Percentiles rank a stretch among this genome's conserved stretches.
phyloP scores from a whole-genome alignment of 2,113 vertebrate species.

The Trichechus manatus region DNA sequence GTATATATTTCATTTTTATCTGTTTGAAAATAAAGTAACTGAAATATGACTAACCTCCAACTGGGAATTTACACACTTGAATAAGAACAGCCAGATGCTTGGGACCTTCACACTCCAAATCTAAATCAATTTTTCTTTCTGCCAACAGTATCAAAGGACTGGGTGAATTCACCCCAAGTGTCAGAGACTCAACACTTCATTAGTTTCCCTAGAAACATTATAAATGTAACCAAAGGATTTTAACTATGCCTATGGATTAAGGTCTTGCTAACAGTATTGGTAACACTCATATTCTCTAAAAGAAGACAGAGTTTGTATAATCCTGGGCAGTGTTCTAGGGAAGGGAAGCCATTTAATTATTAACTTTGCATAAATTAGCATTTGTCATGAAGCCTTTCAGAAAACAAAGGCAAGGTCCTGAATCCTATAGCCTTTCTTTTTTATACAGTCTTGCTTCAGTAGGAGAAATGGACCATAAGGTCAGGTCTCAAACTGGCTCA shows the following conservation, averaged over 20 bases:
- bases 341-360: conserved; percentile 39
- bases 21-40: conserved; percentile 54
- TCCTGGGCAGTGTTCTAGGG: neutral
- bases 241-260: conserved; percentile 52
- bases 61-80: conserved; percentile 59
- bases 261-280: conserved; percentile 30
- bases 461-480: conserved; percentile 8
- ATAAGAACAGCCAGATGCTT: conserved; percentile 57
- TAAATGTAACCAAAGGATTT: conserved; percentile 58
- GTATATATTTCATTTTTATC: conserved; percentile 49
- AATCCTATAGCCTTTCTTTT: neutral
- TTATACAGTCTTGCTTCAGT: conserved; percentile 5
- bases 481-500: conserved; percentile 26
- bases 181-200: neutral
- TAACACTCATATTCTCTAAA: conserved; percentile 55
- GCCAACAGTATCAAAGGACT: conserved; percentile 55
- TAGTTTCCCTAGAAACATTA: conserved; percentile 72
- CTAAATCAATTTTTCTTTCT: conserved; percentile 59
- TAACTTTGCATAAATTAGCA: conserved; percentile 63
- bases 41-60: conserved; percentile 62
- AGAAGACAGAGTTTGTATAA: neutral
- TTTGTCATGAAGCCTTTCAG: conserved; percentile 49
- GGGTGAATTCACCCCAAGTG: conserved; percentile 32
- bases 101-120: conserved; percentile 48
- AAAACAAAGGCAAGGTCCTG: conserved; percentile 1